Conservation (phyloP, 1,140 invertebrate genomes). For the Bombus polaris region DNA sequence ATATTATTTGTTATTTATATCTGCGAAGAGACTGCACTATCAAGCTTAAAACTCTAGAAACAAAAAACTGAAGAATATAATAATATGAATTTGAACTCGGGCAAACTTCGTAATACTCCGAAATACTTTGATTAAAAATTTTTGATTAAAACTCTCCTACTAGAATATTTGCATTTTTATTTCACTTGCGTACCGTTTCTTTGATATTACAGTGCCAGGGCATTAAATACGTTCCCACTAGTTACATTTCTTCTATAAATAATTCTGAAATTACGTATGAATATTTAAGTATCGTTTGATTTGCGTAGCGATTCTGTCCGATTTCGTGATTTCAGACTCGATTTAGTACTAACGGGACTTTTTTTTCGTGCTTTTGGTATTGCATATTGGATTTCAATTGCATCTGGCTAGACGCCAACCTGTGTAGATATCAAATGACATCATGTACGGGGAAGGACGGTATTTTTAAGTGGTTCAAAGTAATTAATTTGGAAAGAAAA, state of each 20-base stretch:
- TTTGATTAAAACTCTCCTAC: neutral
- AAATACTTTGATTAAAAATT: neutral
- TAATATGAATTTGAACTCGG: neutral
- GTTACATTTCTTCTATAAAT: neutral
- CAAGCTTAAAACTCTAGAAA: neutral
- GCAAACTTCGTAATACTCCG: neutral
- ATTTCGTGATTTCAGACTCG: conserved; percentile 14
- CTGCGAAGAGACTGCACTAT: too few relatives aligned
- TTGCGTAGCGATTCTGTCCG: neutral
- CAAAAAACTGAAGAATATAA: neutral
- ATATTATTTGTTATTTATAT: neutral
- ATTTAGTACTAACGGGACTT: conserved; percentile 6
- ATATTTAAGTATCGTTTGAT: neutral
- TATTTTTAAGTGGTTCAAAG: conserved; percentile 55
- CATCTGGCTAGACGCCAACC: conserved; percentile 53
- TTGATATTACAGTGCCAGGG: neutral
- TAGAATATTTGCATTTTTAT: neutral
- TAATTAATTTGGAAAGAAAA: conserved; percentile 58
- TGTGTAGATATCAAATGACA: conserved; percentile 40
- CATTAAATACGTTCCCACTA: neutral
- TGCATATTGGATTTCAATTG: conserved; percentile 58
- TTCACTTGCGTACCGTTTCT: neutral
- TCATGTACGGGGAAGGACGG: conserved; percentile 23
- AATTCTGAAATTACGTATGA: neutral
- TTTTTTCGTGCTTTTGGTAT: conserved; percentile 30